These are phyloP conservation scores for Zonitis immaculata DNA, from an alignment of 2,888 invertebrate species.

Conservation along the genomic window DNA sequence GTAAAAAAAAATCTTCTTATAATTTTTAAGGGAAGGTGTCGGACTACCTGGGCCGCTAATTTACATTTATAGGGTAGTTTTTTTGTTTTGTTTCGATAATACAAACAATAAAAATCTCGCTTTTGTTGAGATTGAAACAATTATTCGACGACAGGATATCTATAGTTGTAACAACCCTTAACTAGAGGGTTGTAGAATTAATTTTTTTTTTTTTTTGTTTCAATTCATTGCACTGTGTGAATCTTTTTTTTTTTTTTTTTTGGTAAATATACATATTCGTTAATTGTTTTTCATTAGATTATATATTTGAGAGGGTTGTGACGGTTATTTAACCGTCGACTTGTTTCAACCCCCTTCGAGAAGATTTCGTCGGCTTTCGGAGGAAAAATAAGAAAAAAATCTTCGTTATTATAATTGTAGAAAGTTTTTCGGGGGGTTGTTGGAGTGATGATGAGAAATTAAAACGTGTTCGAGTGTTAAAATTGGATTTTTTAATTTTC, in stretches of 20 bases:
- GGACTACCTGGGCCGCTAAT: constrained; percentile 34
- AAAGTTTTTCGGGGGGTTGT: constrained; percentile 4
- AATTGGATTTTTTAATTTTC: constrained; percentile 32
- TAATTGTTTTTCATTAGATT: constrained; percentile 1
- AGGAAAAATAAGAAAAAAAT: background rate
- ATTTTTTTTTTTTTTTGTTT: constrained; percentile 36
- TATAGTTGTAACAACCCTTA: background rate
- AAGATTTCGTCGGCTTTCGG: background rate
- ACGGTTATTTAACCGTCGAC: background rate
- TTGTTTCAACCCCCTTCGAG: no score
- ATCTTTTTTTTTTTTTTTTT: constrained; percentile 24
- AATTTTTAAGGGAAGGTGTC: no score
- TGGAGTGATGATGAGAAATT: constrained; percentile 30
- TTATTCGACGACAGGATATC: constrained; percentile 28
- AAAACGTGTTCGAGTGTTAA: constrained; percentile 39
- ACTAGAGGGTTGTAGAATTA: background rate
- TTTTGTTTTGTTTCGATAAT: constrained; percentile 34
- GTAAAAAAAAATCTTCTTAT: no score
- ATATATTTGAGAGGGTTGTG: background rate
- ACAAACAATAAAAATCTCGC: background rate
- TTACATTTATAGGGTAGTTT: constrained; percentile 45
- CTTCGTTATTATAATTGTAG: background rate
- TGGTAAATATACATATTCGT: background rate
- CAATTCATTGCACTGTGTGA: constrained; percentile 31
- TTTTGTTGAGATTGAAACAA: constrained; percentile 36